These are phyloP conservation scores for Amblyraja radiata DNA, from an alignment of 2,797 vertebrate genomes.

Conservation along the genomic window DNA sequence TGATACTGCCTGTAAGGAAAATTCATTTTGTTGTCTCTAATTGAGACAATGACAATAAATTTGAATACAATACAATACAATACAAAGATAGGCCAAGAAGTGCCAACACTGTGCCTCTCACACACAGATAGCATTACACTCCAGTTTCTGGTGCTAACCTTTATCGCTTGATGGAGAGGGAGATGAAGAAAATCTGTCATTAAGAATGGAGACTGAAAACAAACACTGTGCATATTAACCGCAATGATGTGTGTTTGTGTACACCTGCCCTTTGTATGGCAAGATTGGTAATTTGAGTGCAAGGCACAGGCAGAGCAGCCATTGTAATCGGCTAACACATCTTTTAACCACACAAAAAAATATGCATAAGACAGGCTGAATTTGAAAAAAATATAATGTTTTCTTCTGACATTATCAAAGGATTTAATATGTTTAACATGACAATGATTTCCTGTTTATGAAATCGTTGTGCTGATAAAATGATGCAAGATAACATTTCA, in stretches of 20 bases:
- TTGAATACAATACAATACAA: too few species aligned
- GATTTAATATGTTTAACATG: not conserved
- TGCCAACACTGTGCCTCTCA: not conserved
- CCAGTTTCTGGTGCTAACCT: not conserved
- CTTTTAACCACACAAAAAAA: conserved; percentile 7
- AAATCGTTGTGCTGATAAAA: not conserved
- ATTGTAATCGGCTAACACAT: not conserved
- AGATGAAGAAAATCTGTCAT: not conserved
- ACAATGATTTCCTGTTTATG: not conserved
- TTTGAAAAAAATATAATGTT: not conserved
- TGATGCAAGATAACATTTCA: not conserved
- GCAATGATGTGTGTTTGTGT: conserved; percentile 7
- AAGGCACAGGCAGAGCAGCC: not conserved
- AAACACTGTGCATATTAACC: not conserved
- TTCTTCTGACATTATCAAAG: not conserved
- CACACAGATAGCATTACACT: not conserved
- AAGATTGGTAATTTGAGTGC: conserved; percentile 1
- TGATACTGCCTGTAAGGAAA: too few species aligned
- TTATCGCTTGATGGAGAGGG: not conserved
- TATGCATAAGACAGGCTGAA: not conserved
- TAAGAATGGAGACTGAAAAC: not conserved
- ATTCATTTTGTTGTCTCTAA: too few species aligned
- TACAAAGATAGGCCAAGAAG: not conserved
- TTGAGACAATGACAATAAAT: too few species aligned
- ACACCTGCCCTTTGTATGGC: conserved; percentile 23